Conservation (phyloP, 2,113 vertebrate species). For the Triplophysa dalaica region DNA sequence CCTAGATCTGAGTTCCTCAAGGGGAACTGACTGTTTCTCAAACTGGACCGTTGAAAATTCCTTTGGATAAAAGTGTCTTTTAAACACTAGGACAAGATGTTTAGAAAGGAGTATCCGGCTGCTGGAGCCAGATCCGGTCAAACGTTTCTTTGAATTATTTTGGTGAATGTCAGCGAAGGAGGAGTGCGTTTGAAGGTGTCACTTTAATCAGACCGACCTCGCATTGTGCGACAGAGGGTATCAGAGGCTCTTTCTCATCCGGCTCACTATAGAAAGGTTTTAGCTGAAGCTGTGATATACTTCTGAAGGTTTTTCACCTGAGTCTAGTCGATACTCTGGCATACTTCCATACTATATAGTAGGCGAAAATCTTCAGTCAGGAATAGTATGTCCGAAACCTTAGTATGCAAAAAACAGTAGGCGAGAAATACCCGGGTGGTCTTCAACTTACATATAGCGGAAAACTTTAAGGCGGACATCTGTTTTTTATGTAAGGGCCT, state of each 20-base stretch:
- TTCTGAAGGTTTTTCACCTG: constrained; percentile 5
- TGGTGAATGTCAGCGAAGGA: constrained; percentile 9
- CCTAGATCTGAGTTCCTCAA: background rate
- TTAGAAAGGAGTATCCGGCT: constrained; percentile 17
- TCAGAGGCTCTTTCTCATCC: constrained; percentile 12
- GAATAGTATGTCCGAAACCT: no score
- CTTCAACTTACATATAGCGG: no score
- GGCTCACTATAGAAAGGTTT: constrained; percentile 21
- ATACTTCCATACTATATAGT: no score
- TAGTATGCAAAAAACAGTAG: no score
- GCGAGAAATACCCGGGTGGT: no score
- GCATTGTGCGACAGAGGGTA: background rate
- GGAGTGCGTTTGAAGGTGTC: background rate
- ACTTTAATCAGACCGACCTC: constrained; percentile 24
- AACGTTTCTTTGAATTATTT: constrained; percentile 24
- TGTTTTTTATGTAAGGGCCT: no score
- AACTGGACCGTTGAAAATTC: background rate
- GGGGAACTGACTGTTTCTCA: background rate
- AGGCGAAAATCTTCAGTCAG: no score
- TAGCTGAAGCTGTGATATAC: constrained; percentile 23
- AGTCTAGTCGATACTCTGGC: constrained; percentile 24
- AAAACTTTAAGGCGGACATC: no score
- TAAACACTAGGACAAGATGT: constrained; percentile 14
- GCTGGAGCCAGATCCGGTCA: background rate
- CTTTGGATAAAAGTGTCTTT: background rate